Conservation (phyloP, 2,113 vertebrate species). For the Clarias gariepinus region DNA sequence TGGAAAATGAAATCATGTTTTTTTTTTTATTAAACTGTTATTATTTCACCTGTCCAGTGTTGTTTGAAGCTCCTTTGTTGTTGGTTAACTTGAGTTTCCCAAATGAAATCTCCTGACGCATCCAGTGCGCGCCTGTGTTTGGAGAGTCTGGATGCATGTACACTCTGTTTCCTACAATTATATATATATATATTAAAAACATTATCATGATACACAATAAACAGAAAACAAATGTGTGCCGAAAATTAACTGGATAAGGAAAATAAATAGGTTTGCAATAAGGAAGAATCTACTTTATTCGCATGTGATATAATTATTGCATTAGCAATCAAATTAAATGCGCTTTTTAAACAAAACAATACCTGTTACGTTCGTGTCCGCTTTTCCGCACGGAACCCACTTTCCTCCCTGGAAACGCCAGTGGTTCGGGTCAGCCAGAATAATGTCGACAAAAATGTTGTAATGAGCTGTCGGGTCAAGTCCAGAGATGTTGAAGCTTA, state of each 20-base stretch:
- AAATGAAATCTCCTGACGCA: slow-evolving; percentile 99
- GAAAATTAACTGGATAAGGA: neutral
- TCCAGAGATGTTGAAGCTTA: slow-evolving; percentile 99
- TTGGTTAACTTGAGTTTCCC: slow-evolving; percentile 98
- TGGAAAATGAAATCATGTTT: neutral
- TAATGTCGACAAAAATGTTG: slow-evolving; percentile 99
- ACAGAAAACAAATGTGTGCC: neutral
- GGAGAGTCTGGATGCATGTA: slow-evolving; percentile 99
- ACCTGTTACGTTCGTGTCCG: slow-evolving; percentile 99
- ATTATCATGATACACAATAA: neutral
- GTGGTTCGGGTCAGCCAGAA: slow-evolving; percentile 98
- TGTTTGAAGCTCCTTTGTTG: slow-evolving; percentile 98
- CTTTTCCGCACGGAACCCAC: slow-evolving; percentile 99
- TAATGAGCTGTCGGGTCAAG: slow-evolving; percentile 98
- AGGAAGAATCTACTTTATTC: neutral
- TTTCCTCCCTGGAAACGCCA: slow-evolving; percentile 99
- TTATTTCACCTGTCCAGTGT: slow-evolving; percentile 90
- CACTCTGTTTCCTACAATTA: slow-evolving; percentile 86
- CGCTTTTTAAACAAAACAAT: neutral
- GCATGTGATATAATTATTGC: neutral
- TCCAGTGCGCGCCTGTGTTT: slow-evolving; percentile 98
- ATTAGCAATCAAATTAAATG: neutral
- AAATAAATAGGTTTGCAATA: neutral
- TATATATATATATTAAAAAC: neutral
- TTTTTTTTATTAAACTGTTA: neutral